A percentile compares a stretch with the other conserved stretches of the same genome.
Conservation (phyloP, 2,888 invertebrate genomes). For the Tupiocoris notatus region DNA sequence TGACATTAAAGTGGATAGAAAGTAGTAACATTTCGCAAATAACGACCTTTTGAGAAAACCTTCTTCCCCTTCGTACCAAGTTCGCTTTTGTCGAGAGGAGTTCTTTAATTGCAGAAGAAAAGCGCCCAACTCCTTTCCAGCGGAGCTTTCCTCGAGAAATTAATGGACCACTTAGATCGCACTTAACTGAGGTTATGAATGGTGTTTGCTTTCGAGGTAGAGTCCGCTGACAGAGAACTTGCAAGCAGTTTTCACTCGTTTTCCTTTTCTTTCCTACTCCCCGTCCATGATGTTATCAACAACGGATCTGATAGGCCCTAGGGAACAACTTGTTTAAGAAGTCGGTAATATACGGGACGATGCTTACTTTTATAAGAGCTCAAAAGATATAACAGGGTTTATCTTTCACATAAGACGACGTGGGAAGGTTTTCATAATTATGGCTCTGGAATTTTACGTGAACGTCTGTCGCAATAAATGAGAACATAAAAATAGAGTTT, state of each 20-base stretch:
- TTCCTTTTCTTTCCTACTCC: not conserved
- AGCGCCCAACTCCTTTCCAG: not conserved
- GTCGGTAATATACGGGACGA: not conserved
- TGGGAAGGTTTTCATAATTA: too few species aligned
- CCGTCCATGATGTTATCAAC: not conserved
- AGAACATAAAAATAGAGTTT: too few species aligned
- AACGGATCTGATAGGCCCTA: not conserved
- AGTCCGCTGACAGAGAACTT: not conserved
- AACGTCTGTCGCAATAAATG: too few species aligned
- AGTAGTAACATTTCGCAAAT: not conserved
- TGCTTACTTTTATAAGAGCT: too few species aligned
- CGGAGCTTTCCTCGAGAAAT: not conserved
- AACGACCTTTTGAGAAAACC: not conserved
- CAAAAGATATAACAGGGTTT: not conserved
- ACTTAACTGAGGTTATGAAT: not conserved
- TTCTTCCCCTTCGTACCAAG: not conserved
- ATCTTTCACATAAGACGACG: too few species aligned
- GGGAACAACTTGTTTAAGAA: not conserved
- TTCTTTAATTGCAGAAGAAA: not conserved
- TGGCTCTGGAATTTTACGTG: too few species aligned
- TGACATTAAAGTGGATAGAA: too few species aligned
- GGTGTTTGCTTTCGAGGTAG: not conserved
- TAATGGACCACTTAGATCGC: not conserved
- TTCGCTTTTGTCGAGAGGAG: not conserved
- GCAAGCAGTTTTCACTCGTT: not conserved